Base-by-base conservation (phyloP, 2,113 vertebrate species). In the Phalacrocorax aristotelis region DNA sequence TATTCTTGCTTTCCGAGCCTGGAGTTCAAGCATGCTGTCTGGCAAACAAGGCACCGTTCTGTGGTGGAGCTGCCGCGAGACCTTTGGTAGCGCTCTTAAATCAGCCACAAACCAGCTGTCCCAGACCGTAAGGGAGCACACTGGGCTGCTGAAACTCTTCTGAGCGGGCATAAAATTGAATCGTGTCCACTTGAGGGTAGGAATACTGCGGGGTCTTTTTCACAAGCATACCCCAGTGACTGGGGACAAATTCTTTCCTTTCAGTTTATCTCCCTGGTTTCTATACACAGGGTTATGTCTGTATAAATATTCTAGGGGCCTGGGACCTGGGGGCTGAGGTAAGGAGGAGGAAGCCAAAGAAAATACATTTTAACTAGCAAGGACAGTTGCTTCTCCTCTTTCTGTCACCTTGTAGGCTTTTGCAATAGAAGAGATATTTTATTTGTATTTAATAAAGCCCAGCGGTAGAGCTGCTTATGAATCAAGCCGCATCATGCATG, bases 401-500 rank as follows among this genome's bases (percentile, higher is more conserved):
- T 74, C 87, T 89, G 32, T 92, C 62, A 91, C 89, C 81, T 97
- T 64, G 26, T 93, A 79, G 91, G 95, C 93, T 93, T 92, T 91
- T 83, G 87, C 83, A 80, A 80, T 64, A 94, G 90, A 93, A 93
- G 89, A 95, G 38, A 83, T 84, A 95, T 94, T 98, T 97, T 97
- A 97, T 98, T 96, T 97, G 97, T 98, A 97, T 97, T 97, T 98
- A 98, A 98, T 98, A 97, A 98, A 98, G 93, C 96, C 95, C 96
- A 94, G 78, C 23, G 61, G 91, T 89, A 57, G 57, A 82, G 88
- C 91, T 96, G 95, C 91, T 97, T 97, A 97, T 97, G 97, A 98
- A 97, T 98, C 97, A 97, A 89, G 72, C 94, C 2, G 91, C 95
- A 98, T 95, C 54, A 83, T 94, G 75, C 91, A 96, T 97, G 96